A percentile compares a stretch with the other conserved stretches of the same genome.
phyloP scores from a whole-genome alignment of 2,113 vertebrate genomes.

The Lepidothrix coronata region DNA sequence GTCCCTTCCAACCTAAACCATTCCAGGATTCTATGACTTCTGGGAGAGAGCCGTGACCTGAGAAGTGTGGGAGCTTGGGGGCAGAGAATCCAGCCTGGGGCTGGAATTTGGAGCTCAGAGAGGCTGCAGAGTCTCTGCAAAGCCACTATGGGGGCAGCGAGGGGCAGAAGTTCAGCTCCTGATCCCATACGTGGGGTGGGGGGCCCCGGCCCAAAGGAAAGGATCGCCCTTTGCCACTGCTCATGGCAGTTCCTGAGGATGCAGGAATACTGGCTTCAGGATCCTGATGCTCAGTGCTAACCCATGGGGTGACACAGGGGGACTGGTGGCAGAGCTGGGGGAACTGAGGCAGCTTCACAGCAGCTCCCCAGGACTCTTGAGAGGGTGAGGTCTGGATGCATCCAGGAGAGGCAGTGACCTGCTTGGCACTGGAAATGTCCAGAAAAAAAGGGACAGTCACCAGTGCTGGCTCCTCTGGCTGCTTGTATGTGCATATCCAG shows the following conservation, averaged over 20 bases:
- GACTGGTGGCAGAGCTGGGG: not conserved
- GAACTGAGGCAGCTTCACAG: not conserved
- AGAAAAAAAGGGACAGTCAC: not conserved
- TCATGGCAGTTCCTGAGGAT: too few relatives aligned
- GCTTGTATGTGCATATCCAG: not conserved
- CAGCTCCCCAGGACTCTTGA: not conserved
- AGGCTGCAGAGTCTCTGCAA: not conserved
- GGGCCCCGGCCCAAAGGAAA: not conserved
- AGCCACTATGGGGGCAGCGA: not conserved
- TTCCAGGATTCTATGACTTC: not conserved
- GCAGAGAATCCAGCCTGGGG: too few relatives aligned
- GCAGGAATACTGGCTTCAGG: not conserved
- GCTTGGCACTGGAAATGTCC: not conserved
- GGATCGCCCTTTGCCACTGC: not conserved
- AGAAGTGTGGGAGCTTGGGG: not conserved
- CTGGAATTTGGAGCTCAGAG: not conserved
- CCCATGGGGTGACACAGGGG: not conserved
- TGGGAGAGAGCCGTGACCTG: rapidly evolving
- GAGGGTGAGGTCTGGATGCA: not conserved
- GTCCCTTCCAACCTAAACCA: not conserved
- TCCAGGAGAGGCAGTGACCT: not conserved
- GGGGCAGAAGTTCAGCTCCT: not conserved
- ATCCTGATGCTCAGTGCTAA: not conserved
- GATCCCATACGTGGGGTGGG: rapidly evolving
- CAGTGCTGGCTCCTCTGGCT: not conserved